Conservation (phyloP, 2,797 vertebrate genomes). For the Cheirogaleus major region DNA sequence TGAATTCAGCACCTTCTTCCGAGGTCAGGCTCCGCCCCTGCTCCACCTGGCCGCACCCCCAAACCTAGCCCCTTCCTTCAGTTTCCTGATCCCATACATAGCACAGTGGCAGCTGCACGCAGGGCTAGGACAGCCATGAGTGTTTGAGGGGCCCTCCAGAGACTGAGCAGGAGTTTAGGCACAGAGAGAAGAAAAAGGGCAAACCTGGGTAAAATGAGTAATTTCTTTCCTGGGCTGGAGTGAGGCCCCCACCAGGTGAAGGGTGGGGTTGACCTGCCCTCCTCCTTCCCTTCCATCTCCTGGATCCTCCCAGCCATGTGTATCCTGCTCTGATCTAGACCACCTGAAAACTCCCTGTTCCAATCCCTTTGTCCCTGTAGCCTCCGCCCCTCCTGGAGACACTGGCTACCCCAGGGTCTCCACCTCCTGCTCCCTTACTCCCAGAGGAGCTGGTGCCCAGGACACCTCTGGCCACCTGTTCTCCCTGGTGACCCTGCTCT, state of each 20-base stretch:
- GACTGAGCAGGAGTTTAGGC: neutral
- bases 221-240: neutral
- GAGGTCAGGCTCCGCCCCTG: constrained; percentile 85
- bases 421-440: neutral
- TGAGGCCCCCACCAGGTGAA: neutral
- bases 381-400: neutral
- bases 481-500: neutral
- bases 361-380: neutral
- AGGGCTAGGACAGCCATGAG: neutral
- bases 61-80: neutral
- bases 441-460: neutral
- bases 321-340: neutral
- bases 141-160: neutral
- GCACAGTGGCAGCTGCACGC: neutral
- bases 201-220: neutral
- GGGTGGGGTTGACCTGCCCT: neutral
- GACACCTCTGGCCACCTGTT: neutral
- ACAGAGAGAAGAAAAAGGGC: neutral
- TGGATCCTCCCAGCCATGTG: neutral
- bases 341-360: neutral
- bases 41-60: neutral
- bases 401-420: neutral
- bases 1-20: constrained; percentile 92
- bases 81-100: neutral
- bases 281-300: neutral